Conservation (phyloP, 2,888 invertebrate genomes). For the Fragum sueziense region DNA sequence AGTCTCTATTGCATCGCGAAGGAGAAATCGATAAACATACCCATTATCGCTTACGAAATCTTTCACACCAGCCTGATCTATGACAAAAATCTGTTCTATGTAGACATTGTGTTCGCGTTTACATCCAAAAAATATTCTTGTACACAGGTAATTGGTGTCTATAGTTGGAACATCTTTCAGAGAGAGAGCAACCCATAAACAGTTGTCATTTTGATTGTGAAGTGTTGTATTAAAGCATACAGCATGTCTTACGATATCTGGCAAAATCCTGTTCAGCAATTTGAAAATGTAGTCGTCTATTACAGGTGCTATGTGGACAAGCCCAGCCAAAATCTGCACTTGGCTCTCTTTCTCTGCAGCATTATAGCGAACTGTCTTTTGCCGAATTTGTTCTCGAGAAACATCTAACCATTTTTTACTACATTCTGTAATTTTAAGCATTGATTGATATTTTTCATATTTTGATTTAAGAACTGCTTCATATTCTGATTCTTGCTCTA, state of each 20-base stretch:
- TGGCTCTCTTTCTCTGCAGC: conserved; percentile 12
- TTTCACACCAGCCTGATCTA: not conserved
- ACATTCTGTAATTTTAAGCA: not conserved
- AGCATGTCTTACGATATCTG: not conserved
- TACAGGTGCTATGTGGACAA: conserved; percentile 10
- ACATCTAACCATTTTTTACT: not conserved
- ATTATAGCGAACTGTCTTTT: not conserved
- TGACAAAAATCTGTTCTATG: not conserved
- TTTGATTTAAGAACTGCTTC: not conserved
- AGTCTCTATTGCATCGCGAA: conserved; percentile 24
- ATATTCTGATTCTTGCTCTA: not conserved
- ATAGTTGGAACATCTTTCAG: not conserved
- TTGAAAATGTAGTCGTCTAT: conserved; percentile 27
- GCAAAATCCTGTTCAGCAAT: conserved; percentile 1
- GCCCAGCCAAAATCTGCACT: not conserved
- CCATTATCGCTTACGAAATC: not conserved
- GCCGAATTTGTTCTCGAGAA: conserved; percentile 13
- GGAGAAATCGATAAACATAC: not conserved
- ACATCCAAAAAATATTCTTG: conserved; percentile 14
- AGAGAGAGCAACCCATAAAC: not conserved
- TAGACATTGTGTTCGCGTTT: conserved; percentile 20
- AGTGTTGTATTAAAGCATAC: not conserved
- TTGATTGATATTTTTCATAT: conserved; percentile 10
- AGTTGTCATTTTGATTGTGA: not conserved
- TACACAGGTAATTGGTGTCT: conserved; percentile 13